phyloP scores from a whole-genome alignment of 2,888 invertebrate species.

The Cephus spinipes region DNA sequence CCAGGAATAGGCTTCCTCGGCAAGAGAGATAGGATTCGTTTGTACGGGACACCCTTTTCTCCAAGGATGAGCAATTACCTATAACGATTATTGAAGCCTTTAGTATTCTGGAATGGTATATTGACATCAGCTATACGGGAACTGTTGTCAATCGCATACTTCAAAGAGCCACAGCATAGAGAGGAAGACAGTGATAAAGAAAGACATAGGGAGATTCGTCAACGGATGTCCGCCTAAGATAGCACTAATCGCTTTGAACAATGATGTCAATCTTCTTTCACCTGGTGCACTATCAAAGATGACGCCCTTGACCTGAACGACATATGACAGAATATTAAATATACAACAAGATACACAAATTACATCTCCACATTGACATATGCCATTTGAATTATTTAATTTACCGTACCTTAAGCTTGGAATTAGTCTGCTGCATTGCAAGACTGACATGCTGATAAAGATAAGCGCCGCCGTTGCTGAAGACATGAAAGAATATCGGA shows the following conservation, averaged over 20 bases:
- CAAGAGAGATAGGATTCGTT: slow-evolving; percentile 72
- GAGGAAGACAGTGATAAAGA: slow-evolving; percentile 70
- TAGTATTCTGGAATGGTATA: too few species aligned
- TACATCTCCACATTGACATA: slow-evolving; percentile 17
- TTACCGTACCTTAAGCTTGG: slow-evolving; percentile 67
- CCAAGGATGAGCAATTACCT: slow-evolving; percentile 64
- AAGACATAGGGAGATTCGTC: slow-evolving; percentile 71
- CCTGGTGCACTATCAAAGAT: slow-evolving; percentile 82
- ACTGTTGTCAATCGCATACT: slow-evolving; percentile 55
- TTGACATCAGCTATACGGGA: too few species aligned
- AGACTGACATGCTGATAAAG: slow-evolving; percentile 77
- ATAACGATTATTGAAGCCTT: slow-evolving; percentile 28
- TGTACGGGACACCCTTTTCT: slow-evolving; percentile 64
- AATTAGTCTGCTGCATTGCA: slow-evolving; percentile 70
- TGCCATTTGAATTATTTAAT: background rate
- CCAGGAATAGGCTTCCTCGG: slow-evolving; percentile 72
- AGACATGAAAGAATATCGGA: slow-evolving; percentile 80
- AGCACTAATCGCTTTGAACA: slow-evolving; percentile 73
- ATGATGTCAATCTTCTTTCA: slow-evolving; percentile 70
- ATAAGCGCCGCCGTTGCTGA: slow-evolving; percentile 82
- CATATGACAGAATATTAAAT: background rate
- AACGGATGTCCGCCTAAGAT: slow-evolving; percentile 72
- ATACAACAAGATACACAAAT: slow-evolving; percentile 6
- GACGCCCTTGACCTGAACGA: slow-evolving; percentile 71
- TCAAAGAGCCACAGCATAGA: slow-evolving; percentile 74